These are phyloP conservation scores for Xiphophorus couchianus DNA, from an alignment of 2,113 vertebrate genomes.

Conservation along the genomic window DNA sequence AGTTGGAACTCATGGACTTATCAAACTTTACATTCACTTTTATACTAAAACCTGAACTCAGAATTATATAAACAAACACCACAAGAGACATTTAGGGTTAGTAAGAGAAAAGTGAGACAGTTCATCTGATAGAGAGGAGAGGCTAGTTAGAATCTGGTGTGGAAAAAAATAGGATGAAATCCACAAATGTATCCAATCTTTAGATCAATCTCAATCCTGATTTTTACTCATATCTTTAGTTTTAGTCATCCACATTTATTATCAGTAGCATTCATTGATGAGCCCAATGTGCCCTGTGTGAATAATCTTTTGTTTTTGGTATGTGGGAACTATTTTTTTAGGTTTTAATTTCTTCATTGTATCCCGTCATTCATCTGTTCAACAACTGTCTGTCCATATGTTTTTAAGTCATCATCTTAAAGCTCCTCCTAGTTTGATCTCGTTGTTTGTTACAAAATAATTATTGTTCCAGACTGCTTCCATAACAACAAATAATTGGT, in stretches of 20 bases:
- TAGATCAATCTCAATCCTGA: not conserved
- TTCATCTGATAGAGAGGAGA: not conserved
- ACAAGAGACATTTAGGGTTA: not conserved
- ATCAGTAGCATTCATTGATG: not conserved
- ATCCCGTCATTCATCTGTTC: not conserved
- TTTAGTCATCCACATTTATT: constrained; percentile 7
- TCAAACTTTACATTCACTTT: not conserved
- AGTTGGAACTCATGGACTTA: constrained; percentile 40
- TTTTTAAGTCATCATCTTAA: not conserved
- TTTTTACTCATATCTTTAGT: not conserved
- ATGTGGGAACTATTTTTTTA: not conserved
- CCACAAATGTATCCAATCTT: not conserved
- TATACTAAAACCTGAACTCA: not conserved
- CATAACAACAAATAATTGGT: not conserved
- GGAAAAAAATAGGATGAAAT: not conserved
- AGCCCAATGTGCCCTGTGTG: not conserved
- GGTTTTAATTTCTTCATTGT: too few relatives aligned
- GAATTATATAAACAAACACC: not conserved
- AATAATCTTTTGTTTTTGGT: not conserved
- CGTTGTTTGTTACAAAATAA: not conserved
- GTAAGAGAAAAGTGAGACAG: too few relatives aligned
- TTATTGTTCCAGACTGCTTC: not conserved
- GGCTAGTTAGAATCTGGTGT: not conserved
- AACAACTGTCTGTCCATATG: not conserved
- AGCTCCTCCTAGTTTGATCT: not conserved